A percentile compares a stretch with the other conserved stretches of the same genome.
phyloP scores from a whole-genome alignment of 2,797 vertebrate genomes.

The Geotrypetes seraphini region DNA sequence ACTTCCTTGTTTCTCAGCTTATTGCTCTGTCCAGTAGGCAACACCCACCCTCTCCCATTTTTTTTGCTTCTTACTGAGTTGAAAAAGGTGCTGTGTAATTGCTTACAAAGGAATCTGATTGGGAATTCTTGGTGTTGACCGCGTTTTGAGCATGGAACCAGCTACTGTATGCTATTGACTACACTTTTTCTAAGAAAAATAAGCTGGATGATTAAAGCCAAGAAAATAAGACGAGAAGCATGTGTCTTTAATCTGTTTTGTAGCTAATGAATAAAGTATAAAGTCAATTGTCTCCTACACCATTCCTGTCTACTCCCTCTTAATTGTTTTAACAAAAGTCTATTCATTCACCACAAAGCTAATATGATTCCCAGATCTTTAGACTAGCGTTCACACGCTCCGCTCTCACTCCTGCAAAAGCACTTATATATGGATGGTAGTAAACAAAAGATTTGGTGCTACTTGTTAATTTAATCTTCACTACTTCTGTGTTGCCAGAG shows the following conservation, averaged over 20 bases:
- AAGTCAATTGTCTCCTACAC: constrained; percentile 15
- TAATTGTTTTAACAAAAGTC: constrained; percentile 22
- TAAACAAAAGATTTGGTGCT: constrained; percentile 1
- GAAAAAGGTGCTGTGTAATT: no score
- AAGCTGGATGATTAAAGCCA: no score
- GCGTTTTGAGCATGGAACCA: no score
- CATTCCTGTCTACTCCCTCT: constrained; percentile 14
- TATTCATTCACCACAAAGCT: constrained; percentile 19
- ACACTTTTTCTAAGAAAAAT: no score
- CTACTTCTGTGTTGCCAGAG: constrained; percentile 3
- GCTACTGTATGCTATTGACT: no score
- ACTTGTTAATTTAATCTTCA: constrained; percentile 9
- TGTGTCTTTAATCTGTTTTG: neutral
- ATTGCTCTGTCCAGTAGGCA: no score
- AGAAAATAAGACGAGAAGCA: neutral
- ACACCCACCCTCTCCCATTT: no score
- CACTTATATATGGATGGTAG: neutral
- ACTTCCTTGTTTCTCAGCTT: no score
- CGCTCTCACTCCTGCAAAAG: constrained; percentile 8
- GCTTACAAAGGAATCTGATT: no score
- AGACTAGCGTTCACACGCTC: neutral
- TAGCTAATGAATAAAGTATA: constrained; percentile 3
- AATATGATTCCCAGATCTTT: constrained; percentile 11
- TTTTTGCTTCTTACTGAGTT: no score
- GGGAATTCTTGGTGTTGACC: no score